Percentiles rank a stretch among this genome's conserved stretches.
phyloP scores from a whole-genome alignment of 2,888 invertebrate genomes.

The Heliconius sara region DNA sequence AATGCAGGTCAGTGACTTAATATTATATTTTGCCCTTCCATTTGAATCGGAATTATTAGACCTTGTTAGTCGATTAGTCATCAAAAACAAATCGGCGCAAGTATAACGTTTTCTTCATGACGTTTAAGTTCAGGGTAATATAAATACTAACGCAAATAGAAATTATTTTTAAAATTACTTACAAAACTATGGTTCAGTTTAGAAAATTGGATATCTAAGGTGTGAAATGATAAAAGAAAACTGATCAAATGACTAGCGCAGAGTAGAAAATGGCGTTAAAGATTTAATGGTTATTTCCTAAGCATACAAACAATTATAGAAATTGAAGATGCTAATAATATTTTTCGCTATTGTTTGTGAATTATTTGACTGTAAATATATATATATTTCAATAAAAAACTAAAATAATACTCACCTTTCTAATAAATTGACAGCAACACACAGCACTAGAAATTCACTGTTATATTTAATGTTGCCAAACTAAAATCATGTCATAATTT shows the following conservation, averaged over 20 bases:
- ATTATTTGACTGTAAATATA: neutral
- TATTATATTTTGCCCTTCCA: slow-evolving; percentile 52
- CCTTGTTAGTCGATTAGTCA: slow-evolving; percentile 67
- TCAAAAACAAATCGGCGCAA: slow-evolving; percentile 60
- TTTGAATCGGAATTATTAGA: slow-evolving; percentile 58
- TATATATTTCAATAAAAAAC: slow-evolving; percentile 43
- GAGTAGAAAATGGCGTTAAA: slow-evolving; percentile 80
- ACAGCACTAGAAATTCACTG: slow-evolving; percentile 76
- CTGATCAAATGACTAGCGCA: slow-evolving; percentile 67
- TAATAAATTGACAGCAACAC: slow-evolving; percentile 76
- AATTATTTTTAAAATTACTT: neutral
- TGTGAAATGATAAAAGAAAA: slow-evolving; percentile 57
- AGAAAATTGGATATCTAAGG: neutral
- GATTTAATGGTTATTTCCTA: slow-evolving; percentile 62
- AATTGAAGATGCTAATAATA: neutral
- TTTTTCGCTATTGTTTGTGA: neutral
- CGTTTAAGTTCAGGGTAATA: slow-evolving; percentile 15
- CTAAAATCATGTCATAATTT: neutral
- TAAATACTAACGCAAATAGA: neutral
- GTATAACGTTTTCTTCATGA: slow-evolving; percentile 41
- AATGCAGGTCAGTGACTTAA: slow-evolving; percentile 51
- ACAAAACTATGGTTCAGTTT: neutral
- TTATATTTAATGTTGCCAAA: slow-evolving; percentile 54
- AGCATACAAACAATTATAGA: slow-evolving; percentile 39
- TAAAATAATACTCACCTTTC: slow-evolving; percentile 72